Conservation (phyloP, 2,797 vertebrate genomes). For the Notoglanidium macrostoma region DNA sequence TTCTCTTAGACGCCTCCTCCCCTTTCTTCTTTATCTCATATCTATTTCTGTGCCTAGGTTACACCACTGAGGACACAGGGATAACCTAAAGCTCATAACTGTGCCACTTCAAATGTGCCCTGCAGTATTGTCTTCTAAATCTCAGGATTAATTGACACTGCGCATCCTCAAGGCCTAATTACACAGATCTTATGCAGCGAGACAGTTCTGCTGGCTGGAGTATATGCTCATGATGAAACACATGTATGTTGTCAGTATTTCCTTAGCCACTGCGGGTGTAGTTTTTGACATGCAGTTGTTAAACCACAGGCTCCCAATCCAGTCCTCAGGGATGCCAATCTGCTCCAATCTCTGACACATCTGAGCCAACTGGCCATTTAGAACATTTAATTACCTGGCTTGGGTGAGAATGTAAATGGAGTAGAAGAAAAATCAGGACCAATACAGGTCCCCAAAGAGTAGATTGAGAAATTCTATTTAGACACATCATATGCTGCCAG, state of each 20-base stretch:
- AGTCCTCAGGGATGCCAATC: background rate
- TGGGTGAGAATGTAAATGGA: background rate
- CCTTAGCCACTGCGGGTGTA: background rate
- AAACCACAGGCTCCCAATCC: background rate
- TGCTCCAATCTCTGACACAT: background rate
- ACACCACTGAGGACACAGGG: slow-evolving; percentile 18
- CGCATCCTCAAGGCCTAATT: slow-evolving; percentile 57
- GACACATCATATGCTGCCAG: background rate
- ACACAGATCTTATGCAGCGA: slow-evolving; percentile 29
- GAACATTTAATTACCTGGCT: slow-evolving; percentile 13
- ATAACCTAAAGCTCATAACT: slow-evolving; percentile 38
- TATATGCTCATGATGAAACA: background rate
- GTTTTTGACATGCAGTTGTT: background rate
- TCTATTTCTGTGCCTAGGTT: slow-evolving; percentile 37
- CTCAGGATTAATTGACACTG: slow-evolving; percentile 49
- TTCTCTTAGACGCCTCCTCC: background rate
- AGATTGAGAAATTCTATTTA: slow-evolving; percentile 5
- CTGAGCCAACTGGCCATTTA: background rate
- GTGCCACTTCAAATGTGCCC: slow-evolving; percentile 49
- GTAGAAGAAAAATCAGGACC: background rate
- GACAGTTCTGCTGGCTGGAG: slow-evolving; percentile 20
- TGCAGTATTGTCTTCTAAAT: slow-evolving; percentile 43
- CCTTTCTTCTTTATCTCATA: slow-evolving; percentile 6
- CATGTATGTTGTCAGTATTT: background rate
- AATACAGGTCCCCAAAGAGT: background rate